Percentiles rank a stretch among this genome's conserved stretches.
Conservation (phyloP, 2,888 invertebrate species). For the Nymphalis polychloros region DNA sequence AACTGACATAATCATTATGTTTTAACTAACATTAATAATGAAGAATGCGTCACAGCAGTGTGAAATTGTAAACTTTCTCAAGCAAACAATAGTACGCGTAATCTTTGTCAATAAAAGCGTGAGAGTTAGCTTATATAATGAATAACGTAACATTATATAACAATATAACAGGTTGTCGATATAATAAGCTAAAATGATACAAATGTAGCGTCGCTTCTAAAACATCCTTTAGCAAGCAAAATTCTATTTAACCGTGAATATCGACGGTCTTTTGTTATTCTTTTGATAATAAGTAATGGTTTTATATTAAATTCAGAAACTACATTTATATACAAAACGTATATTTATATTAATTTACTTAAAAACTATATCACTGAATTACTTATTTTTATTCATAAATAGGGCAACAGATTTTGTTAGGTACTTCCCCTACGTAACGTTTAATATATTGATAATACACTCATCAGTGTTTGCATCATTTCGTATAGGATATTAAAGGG, state of each 20-base stretch:
- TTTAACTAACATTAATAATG: conserved; percentile 22
- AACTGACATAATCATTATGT: conserved; percentile 4
- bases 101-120: conserved; percentile 16
- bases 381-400: too few relatives aligned
- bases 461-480: neutral
- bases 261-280: too few relatives aligned
- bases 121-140: conserved; percentile 27
- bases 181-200: neutral
- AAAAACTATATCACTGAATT: too few relatives aligned
- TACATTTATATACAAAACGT: too few relatives aligned
- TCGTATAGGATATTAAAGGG: neutral
- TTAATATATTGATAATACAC: neutral
- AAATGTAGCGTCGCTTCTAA: neutral
- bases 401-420: neutral
- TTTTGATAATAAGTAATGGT: too few relatives aligned
- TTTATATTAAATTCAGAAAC: too few relatives aligned
- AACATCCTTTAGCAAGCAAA: neutral
- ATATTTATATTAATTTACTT: too few relatives aligned
- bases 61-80: conserved; percentile 30
- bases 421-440: neutral
- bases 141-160: conserved; percentile 16
- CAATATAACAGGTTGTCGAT: conserved; percentile 11
- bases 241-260: too few relatives aligned
- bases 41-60: conserved; percentile 11
- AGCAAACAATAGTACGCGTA: conserved; percentile 29